Evolutionary conservation across 1,140 invertebrate genomes (phyloP), one percentile per base, ranked within the genome.

Genomic region (Bursaphelenchus mucronatus): DNA sequence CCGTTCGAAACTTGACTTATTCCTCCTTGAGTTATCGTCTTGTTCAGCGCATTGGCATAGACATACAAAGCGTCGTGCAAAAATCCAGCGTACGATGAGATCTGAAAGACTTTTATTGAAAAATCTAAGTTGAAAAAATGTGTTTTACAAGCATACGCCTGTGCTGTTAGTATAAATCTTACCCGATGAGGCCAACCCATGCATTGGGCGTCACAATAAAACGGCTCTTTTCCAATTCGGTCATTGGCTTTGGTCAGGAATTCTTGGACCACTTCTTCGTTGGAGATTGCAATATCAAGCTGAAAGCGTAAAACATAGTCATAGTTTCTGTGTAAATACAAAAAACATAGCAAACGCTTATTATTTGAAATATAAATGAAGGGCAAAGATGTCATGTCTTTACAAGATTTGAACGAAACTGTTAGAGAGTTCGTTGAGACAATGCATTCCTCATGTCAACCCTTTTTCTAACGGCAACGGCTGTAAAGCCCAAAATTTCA

Each of bases 11-110:
- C 11, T 13, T 52, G 19, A 40, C 52, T 51, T 9, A 41, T 7
- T 5, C 43, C 3, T 50, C 61, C 63, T n/a, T 11, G 15, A 2
- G 62, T 64, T 30, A 61, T 9, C 7, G 69, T 71, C 44, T 21
- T 46, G 30, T 71, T 71, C 13, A 71, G 13, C 30, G 69, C 56
- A 7, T 19, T 17, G 30, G 59, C 46, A 53, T 61, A 71, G 39
- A 62, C 30, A 43, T 72, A 71, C 21, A 57, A 50, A 2, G 69
- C 52, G 57, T 71, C 69, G 40, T 66, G 58, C 39, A 71, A 49
- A 15, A 47, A 59, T 13, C 67, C 56, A 19, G 69, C 57, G n/a
- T 71, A 72, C 7, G 50, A 44, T 41, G 69, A 71, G 10, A 69
- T 45, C 67, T 71, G n/a, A 57, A 70, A 21, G 49, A 11, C 13